phyloP scores from a whole-genome alignment of 2,888 invertebrate genomes.

The Nemoura dubitans region DNA sequence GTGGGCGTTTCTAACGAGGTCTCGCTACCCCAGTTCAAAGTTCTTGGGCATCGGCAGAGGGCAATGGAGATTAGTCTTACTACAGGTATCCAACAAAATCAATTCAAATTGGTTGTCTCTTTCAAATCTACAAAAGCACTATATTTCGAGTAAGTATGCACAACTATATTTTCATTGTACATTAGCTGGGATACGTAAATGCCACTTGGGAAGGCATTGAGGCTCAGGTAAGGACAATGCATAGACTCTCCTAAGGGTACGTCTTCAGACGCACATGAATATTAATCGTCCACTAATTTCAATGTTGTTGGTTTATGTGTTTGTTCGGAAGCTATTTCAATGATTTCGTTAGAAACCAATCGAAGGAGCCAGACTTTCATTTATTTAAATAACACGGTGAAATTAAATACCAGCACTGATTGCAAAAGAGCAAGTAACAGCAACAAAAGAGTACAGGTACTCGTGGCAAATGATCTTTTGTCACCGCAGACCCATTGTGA shows the following conservation, averaged over 20 bases:
- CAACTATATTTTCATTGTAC: background rate
- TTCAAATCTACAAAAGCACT: conserved; percentile 19
- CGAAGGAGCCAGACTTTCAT: background rate
- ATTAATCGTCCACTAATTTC: too few species aligned
- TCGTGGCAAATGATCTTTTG: background rate
- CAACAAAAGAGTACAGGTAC: background rate
- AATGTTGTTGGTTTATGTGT: too few species aligned
- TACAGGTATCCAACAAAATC: conserved; percentile 76
- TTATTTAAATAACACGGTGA: background rate
- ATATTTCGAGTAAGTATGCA: background rate
- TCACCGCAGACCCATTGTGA: background rate
- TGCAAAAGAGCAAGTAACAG: background rate
- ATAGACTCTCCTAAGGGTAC: too few species aligned
- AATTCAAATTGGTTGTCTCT: conserved; percentile 15
- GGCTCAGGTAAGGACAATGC: background rate
- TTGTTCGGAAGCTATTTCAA: background rate
- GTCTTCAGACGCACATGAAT: too few species aligned
- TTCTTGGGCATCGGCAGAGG: conserved; percentile 94
- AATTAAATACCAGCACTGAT: background rate
- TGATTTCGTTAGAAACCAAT: background rate
- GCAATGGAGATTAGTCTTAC: conserved; percentile 96
- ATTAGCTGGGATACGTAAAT: background rate
- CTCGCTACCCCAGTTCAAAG: conserved; percentile 97
- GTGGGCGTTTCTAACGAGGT: conserved; percentile 96
- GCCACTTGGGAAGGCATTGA: background rate